phyloP scores from a whole-genome alignment of 2,888 invertebrate genomes.

The Philereme vetulata region DNA sequence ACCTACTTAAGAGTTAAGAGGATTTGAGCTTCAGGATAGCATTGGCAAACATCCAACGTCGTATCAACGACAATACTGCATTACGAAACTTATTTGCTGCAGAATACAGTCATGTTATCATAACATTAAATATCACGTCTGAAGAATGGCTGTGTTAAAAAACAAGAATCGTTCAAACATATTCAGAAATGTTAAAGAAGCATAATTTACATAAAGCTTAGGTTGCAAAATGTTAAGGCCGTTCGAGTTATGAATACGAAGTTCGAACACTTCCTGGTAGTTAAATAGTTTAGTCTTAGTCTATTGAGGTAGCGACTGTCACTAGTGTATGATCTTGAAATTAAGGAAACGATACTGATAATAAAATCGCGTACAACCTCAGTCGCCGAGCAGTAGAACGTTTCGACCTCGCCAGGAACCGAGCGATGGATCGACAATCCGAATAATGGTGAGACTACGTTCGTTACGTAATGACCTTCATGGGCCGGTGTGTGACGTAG shows the following conservation, averaged over 20 bases:
- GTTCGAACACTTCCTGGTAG: conserved; percentile 48
- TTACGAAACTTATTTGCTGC: conserved; percentile 46
- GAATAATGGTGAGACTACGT: conserved; percentile 69
- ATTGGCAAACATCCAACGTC: conserved; percentile 55
- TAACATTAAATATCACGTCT: conserved; percentile 16
- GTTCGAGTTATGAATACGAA: conserved; percentile 43
- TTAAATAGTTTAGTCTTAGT: conserved; percentile 51
- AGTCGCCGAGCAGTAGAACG: conserved; percentile 61
- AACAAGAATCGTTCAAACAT: conserved; percentile 9
- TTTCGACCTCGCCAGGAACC: conserved; percentile 68
- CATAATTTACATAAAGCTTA: conserved; percentile 44
- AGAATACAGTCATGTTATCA: conserved; percentile 32
- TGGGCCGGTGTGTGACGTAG: conserved; percentile 69
- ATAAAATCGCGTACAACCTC: conserved; percentile 61
- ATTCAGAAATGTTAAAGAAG: conserved; percentile 36
- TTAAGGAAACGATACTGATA: conserved; percentile 58
- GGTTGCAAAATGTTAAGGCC: conserved; percentile 48
- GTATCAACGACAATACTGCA: conserved; percentile 46
- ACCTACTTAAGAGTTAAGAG: conserved; percentile 33
- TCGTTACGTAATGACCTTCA: conserved; percentile 78
- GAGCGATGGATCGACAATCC: conserved; percentile 71
- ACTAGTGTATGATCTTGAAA: conserved; percentile 49
- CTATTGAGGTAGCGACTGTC: conserved; percentile 45
- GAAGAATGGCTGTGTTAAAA: conserved; percentile 11
- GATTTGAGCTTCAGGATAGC: conserved; percentile 47